phyloP scores from a whole-genome alignment of 2,113 vertebrate species.

The pig (Sus scrofa) region T2T-Sscrofa CM000813.6:155385001-155385500 shows the following conservation, averaged over 20 bases:
- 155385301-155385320: neutral
- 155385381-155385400: neutral
- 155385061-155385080: neutral
- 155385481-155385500: neutral
- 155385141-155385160: neutral
- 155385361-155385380: neutral
- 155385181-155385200: neutral
- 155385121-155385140: neutral
- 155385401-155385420: neutral
- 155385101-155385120: neutral
- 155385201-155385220: neutral
- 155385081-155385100: neutral
- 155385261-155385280: neutral
- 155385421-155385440: neutral
- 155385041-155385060: conserved; percentile 30
- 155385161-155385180: neutral
- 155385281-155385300: neutral
- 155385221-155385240: neutral
- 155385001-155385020: neutral
- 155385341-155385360: neutral
- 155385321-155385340: neutral
- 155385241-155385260: neutral
- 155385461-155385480: neutral
- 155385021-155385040: neutral
- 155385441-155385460: neutral